Evolutionary conservation across 2,113 vertebrate genomes (phyloP).

Genomic region (Campylorhamphus procurvoides): DNA sequence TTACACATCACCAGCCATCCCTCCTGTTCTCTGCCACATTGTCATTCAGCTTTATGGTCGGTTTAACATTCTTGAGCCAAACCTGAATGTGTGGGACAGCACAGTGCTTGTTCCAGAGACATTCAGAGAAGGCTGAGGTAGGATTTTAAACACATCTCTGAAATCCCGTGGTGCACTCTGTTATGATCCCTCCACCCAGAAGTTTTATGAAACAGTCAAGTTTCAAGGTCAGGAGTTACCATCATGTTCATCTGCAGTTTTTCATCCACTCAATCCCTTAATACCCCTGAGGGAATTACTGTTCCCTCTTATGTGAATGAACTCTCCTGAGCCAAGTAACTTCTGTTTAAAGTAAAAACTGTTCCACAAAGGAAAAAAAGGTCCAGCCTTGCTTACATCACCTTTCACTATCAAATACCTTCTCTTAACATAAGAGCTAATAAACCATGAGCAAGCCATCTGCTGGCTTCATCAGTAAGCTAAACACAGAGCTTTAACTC

Average conservation of each 20-base stretch:
- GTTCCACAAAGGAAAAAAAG: neutral
- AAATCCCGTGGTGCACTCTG: neutral
- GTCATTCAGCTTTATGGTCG: neutral
- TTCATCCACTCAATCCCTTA: neutral
- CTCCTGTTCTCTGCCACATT: neutral
- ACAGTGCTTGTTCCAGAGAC: neutral
- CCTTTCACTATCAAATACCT: slow-evolving; percentile 23
- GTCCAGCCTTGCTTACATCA: slow-evolving; percentile 19
- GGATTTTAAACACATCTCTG: neutral
- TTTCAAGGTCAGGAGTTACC: slow-evolving; percentile 21
- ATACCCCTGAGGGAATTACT: neutral
- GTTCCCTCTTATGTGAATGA: neutral
- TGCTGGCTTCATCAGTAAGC: neutral
- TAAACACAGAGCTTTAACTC: neutral
- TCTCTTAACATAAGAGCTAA: slow-evolving; percentile 7
- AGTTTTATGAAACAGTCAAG: slow-evolving; percentile 22
- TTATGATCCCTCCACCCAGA: neutral
- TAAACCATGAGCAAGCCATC: neutral
- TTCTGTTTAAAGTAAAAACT: slow-evolving; percentile 31
- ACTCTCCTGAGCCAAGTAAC: neutral
- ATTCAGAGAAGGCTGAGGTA: neutral
- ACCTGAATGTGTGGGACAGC: neutral
- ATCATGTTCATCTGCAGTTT: neutral
- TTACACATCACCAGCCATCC: neutral
- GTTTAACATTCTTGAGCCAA: neutral